phyloP scores from a whole-genome alignment of 2,113 vertebrate genomes.

The Hippocampus abdominalis region DNA sequence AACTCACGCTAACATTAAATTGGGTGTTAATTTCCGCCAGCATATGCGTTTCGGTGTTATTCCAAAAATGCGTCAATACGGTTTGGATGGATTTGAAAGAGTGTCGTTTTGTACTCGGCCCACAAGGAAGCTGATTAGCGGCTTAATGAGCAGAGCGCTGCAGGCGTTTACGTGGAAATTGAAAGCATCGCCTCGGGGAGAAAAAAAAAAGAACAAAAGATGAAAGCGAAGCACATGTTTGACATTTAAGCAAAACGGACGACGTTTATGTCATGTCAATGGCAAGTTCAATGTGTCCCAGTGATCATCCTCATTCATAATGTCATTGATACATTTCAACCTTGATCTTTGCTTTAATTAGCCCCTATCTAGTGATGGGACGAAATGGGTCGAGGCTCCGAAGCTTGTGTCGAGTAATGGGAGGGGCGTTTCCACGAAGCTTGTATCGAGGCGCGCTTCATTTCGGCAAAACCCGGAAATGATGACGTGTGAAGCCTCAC shows the following conservation, averaged over 20 bases:
- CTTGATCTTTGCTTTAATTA: too few species aligned
- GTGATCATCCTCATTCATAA: neutral
- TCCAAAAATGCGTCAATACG: neutral
- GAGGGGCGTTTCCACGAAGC: too few species aligned
- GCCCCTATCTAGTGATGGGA: too few species aligned
- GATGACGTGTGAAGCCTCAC: too few species aligned
- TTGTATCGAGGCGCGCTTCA: too few species aligned
- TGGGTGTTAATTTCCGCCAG: neutral
- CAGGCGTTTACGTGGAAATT: slow-evolving; percentile 3
- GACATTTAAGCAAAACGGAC: neutral
- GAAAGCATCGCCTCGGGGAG: neutral
- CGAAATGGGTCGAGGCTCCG: too few species aligned
- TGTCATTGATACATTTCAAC: too few species aligned
- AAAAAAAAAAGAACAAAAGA: neutral
- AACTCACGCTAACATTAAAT: neutral
- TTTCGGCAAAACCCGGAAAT: too few species aligned
- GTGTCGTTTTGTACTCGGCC: neutral
- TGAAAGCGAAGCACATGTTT: neutral
- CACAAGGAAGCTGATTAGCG: neutral
- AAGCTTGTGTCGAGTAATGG: too few species aligned
- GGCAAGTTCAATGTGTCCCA: neutral
- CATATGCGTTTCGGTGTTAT: neutral
- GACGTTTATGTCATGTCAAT: neutral
- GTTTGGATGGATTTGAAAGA: neutral
- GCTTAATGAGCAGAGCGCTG: neutral